Evolutionary conservation across 2,797 vertebrate genomes (phyloP), one percentile per base, ranked within the genome.

Genomic region (Spinus olivaceus): DNA sequence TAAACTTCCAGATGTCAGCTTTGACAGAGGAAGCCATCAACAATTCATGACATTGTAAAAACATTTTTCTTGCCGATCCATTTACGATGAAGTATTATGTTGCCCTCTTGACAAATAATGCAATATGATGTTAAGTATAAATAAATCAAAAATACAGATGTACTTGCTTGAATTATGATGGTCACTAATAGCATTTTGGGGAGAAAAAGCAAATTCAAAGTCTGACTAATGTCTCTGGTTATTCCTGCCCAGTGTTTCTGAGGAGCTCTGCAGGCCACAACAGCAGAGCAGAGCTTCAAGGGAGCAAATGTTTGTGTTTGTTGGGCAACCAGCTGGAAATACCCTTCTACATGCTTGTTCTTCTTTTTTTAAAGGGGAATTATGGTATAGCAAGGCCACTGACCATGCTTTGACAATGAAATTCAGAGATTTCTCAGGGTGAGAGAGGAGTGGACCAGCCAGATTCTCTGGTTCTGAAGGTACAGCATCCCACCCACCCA

Each of bases 81-180:
- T 96, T 97, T 97, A 95, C 5, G 1, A 90, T 95, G 90, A 96
- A 95, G 80, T 72, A 96, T 97, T 94, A 95, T 32, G 42, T 93
- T 94, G 92, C 88, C 88, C 86, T 94, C 94, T 95, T 97, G 96
- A 96, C 91, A 95, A 96, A 70, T 91, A 97, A 95, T 94, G 92
- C 44, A 77, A 86, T 96, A 94, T 94, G 84, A 94, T 74, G 80
- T 92, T 93, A 94, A 94, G 61, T 88, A 92, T 90, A 97, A 96
- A 97, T 97, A 95, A 93, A 96, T 96, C 81, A 96, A 95, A 96
- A 88, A 83, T 90, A 94, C 78, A 80, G 86, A 96, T 81, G 41
- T 76, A 89, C 17, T 85, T 78, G 37, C 27, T 94, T 86, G 89
- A 92, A 94, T 96, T 88, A 94, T 41, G 22, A 49, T 92, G 78